phyloP scores from a whole-genome alignment of 1,140 invertebrate genomes.

The Drosophila rufa region DNA sequence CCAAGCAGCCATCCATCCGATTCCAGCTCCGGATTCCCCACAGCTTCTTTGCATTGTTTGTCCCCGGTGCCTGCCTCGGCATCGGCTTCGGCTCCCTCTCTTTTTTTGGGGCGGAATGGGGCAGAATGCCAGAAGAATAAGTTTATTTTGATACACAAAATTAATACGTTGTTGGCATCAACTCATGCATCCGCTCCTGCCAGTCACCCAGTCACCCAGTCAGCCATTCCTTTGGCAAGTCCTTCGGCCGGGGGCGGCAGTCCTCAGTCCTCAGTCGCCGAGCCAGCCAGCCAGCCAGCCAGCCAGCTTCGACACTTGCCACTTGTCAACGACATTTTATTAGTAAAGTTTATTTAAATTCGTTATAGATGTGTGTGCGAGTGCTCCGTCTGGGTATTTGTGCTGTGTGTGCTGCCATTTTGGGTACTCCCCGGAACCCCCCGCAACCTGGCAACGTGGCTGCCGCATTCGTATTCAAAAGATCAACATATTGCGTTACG shows the following conservation, averaged over 20 bases:
- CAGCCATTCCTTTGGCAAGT: constrained; percentile 23
- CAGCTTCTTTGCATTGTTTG: constrained; percentile 47
- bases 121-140: constrained; percentile 68
- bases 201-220: constrained; percentile 36
- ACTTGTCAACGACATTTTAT: constrained; percentile 84
- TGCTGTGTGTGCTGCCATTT: constrained; percentile 64
- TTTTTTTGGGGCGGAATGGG: constrained; percentile 16
- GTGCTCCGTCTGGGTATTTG: constrained; percentile 33
- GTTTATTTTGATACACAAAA: constrained; percentile 84
- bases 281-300: not conserved
- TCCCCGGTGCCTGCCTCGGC: constrained; percentile 8
- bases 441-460: constrained; percentile 34
- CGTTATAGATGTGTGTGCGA: constrained; percentile 49
- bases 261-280: constrained; percentile 17
- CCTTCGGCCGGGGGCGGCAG: not conserved
- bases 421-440: not conserved
- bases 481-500: constrained; percentile 83
- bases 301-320: constrained; percentile 73
- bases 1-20: not conserved
- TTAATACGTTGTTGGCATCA: constrained; percentile 82
- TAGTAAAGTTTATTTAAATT: constrained; percentile 84
- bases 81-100: not conserved
- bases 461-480: constrained; percentile 82
- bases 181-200: constrained; percentile 59
- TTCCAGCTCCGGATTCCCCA: constrained; percentile 16